A percentile compares a stretch with the other conserved stretches of the same genome.
Conservation (phyloP, 2,797 vertebrate species). For the Pangasius djambal region DNA sequence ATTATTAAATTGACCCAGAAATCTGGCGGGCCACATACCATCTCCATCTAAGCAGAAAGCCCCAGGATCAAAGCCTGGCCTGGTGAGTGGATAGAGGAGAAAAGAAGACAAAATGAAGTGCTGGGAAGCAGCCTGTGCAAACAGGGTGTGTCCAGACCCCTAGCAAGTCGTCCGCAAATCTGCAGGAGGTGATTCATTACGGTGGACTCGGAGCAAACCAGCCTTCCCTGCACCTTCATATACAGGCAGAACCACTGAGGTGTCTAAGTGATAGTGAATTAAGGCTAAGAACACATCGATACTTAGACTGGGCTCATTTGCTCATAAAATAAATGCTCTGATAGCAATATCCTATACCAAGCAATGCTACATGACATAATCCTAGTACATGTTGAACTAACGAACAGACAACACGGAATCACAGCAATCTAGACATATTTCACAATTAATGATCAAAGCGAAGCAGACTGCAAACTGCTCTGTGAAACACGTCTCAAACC, state of each 20-base stretch:
- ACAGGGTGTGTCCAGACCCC: not conserved
- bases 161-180: not conserved
- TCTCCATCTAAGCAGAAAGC: not conserved
- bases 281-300: not conserved
- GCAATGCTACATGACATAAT: not conserved
- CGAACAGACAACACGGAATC: not conserved
- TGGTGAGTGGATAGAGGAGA: not conserved
- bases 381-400: not conserved
- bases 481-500: not conserved
- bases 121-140: not conserved
- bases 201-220: not conserved
- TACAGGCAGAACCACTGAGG: too few relatives aligned
- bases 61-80: not conserved
- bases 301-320: not conserved
- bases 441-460: not conserved
- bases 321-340: not conserved
- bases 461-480: not conserved
- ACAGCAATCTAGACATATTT: not conserved
- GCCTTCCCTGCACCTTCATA: too few relatives aligned
- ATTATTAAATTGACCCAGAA: constrained; percentile 17
- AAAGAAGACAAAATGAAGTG: constrained; percentile 1
- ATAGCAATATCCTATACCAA: not conserved
- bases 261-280: not conserved
- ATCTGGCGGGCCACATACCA: not conserved
- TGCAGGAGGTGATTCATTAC: not conserved